phyloP scores from a whole-genome alignment of 2,113 vertebrate species.

The Ornithorhynchus anatinus region DNA sequence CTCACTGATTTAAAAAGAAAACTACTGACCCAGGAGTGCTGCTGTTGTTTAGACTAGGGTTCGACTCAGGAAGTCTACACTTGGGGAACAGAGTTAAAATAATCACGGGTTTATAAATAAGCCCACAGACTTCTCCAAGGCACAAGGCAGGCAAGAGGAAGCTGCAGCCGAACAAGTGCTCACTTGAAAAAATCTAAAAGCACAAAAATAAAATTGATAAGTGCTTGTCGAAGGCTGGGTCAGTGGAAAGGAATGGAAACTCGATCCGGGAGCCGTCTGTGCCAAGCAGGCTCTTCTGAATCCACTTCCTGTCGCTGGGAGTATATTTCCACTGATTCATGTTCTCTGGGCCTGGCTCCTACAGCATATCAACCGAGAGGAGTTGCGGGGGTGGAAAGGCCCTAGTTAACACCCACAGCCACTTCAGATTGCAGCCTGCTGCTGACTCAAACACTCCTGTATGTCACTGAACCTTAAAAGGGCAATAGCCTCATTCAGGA shows the following conservation, averaged over 20 bases:
- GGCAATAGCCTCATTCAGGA: background rate
- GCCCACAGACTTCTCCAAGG: background rate
- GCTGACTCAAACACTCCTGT: background rate
- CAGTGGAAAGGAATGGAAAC: background rate
- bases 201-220: conserved; percentile 2
- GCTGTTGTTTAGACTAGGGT: background rate
- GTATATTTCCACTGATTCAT: background rate
- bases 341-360: too few relatives aligned
- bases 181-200: background rate
- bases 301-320: background rate
- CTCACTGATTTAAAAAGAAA: background rate
- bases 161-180: background rate
- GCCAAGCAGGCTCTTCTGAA: background rate
- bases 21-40: background rate
- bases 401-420: background rate
- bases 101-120: background rate
- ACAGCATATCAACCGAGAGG: background rate
- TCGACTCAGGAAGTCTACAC: background rate
- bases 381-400: background rate
- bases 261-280: background rate
- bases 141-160: background rate
- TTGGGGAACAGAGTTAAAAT: background rate
- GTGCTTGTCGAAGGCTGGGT: background rate
- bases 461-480: conserved; percentile 6
- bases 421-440: background rate